A percentile compares a stretch with the other conserved stretches of the same genome.
Conservation (phyloP, 2,797 vertebrate genomes). For the Tachyglossus aculeatus region DNA sequence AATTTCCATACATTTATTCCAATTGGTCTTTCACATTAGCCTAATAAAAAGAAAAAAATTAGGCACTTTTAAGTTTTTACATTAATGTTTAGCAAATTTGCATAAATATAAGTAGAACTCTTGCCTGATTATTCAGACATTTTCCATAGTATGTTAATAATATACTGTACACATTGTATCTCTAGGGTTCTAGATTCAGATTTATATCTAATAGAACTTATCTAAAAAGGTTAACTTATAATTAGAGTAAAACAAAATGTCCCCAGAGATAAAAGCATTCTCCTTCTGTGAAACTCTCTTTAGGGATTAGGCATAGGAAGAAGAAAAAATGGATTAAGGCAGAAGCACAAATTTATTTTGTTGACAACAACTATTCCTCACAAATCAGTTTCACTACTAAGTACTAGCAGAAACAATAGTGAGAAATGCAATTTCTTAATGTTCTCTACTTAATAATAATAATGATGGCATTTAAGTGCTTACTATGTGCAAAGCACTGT, state of each 20-base stretch:
- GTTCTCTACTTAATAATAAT: not conserved
- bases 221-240: slow-evolving; percentile 46
- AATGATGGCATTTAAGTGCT: too few species aligned
- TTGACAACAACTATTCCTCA: not conserved
- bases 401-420: not conserved
- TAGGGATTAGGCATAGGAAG: not conserved
- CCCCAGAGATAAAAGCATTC: slow-evolving; percentile 13
- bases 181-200: slow-evolving; percentile 31
- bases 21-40: slow-evolving; percentile 47
- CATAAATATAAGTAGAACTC: slow-evolving; percentile 31
- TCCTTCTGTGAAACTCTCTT: slow-evolving; percentile 6
- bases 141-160: slow-evolving; percentile 34
- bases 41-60: slow-evolving; percentile 51
- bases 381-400: not conserved
- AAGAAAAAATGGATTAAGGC: slow-evolving; percentile 4
- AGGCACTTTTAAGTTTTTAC: slow-evolving; percentile 38
- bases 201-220: slow-evolving; percentile 43
- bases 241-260: slow-evolving; percentile 32
- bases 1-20: slow-evolving; percentile 54
- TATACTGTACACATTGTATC: not conserved
- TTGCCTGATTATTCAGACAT: slow-evolving; percentile 47
- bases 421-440: not conserved
- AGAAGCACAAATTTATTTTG: not conserved
- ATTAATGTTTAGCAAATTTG: slow-evolving; percentile 53
- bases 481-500: too few species aligned